A percentile compares a stretch with the other conserved stretches of the same genome.
These are phyloP conservation scores for Megalops cyprinoides DNA, from an alignment of 2,797 vertebrate genomes.

Conservation along the genomic window DNA sequence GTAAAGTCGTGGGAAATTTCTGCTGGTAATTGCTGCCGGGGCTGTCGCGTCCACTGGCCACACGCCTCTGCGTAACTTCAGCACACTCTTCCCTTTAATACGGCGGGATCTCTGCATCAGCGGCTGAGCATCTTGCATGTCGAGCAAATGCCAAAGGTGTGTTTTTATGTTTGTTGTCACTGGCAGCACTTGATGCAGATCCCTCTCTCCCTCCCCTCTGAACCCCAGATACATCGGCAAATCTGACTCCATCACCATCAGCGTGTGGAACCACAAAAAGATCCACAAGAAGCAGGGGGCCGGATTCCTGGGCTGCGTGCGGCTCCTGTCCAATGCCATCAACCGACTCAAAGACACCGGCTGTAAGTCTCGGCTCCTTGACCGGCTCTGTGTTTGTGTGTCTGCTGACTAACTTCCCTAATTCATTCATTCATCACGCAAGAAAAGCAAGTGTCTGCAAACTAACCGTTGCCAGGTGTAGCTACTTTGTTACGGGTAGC, in stretches of 20 bases:
- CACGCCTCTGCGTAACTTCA: not conserved
- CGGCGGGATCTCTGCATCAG: not conserved
- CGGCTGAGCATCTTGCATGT: no score
- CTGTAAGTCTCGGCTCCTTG: slow-evolving; percentile 71
- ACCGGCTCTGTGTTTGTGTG: no score
- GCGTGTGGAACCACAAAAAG: slow-evolving; percentile 88
- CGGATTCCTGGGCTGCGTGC: slow-evolving; percentile 84
- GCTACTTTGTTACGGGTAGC: no score
- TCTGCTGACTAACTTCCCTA: no score
- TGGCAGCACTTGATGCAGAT: not conserved
- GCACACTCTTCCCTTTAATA: not conserved
- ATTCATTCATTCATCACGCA: no score
- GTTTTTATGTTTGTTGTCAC: not conserved
- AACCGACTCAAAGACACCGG: slow-evolving; percentile 87
- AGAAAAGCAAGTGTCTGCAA: no score
- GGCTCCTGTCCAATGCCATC: slow-evolving; percentile 83
- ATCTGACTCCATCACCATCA: slow-evolving; percentile 85
- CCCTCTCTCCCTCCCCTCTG: not conserved
- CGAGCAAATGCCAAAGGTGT: not conserved
- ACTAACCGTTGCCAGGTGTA: no score
- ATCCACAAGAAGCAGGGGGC: slow-evolving; percentile 88
- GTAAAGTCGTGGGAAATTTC: not conserved
- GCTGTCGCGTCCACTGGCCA: not conserved
- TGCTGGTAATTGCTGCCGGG: not conserved
- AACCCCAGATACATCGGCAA: slow-evolving; percentile 76